These are phyloP conservation scores for Isotomurus palustris DNA, from an alignment of 2,888 invertebrate genomes.

Conservation along the genomic window DNA sequence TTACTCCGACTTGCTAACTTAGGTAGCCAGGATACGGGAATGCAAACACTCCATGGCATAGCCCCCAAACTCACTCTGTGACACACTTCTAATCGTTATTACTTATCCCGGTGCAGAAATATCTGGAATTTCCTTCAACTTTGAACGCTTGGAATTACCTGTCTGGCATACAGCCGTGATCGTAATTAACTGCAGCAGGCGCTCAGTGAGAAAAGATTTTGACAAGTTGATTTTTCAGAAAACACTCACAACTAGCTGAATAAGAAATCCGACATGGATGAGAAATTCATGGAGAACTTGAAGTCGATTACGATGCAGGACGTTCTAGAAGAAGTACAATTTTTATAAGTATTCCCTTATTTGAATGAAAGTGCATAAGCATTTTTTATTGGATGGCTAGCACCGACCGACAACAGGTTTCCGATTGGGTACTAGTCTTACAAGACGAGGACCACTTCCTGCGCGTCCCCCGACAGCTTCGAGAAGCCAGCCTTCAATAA, in stretches of 20 bases:
- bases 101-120: background rate
- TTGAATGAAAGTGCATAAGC: background rate
- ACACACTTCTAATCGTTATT: too few species aligned
- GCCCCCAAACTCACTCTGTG: too few species aligned
- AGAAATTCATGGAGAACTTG: constrained; percentile 32
- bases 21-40: too few species aligned
- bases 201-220: background rate
- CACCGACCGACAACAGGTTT: constrained; percentile 25
- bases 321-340: constrained; percentile 30
- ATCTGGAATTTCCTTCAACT: too few species aligned
- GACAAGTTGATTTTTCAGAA: background rate
- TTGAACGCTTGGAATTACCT: too few species aligned
- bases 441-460: constrained; percentile 4
- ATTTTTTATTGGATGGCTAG: constrained; percentile 8
- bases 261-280: constrained; percentile 25
- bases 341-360: background rate
- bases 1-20: too few species aligned
- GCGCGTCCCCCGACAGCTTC: background rate
- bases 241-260: background rate
- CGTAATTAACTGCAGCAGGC: background rate
- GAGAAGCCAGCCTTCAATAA: constrained; percentile 3
- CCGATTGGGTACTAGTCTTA: constrained; percentile 22
- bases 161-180: background rate
- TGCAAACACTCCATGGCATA: too few species aligned
- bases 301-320: constrained; percentile 33